Conservation (phyloP, 2,797 vertebrate genomes). For the Nyctalus aviator region DNA sequence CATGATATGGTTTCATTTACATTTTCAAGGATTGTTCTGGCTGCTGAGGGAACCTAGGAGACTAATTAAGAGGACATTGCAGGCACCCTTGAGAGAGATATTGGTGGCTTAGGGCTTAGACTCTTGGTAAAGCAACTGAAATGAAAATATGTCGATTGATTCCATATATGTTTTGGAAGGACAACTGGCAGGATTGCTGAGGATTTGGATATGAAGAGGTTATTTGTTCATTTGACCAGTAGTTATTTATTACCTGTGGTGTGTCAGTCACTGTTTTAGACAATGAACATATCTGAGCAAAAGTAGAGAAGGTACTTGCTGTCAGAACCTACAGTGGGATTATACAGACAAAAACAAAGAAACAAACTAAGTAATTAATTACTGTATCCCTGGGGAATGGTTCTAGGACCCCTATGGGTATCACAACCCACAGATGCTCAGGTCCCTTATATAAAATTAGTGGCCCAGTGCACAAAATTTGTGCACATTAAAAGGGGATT, state of each 20-base stretch:
- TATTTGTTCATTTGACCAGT: constrained; percentile 31
- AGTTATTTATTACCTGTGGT: background rate
- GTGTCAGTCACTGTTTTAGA: constrained; percentile 19
- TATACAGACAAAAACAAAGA: background rate
- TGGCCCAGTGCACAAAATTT: too few species aligned
- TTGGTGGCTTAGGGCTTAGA: background rate
- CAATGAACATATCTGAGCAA: background rate
- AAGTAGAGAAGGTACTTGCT: background rate
- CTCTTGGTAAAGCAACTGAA: background rate
- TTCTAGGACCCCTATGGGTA: background rate
- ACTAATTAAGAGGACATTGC: constrained; percentile 19
- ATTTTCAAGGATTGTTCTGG: constrained; percentile 12
- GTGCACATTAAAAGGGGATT: too few species aligned
- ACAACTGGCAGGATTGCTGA: background rate
- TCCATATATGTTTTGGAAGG: background rate
- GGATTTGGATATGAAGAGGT: background rate
- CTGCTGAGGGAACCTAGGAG: constrained; percentile 33
- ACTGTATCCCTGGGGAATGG: background rate
- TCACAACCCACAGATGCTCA: background rate
- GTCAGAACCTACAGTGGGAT: background rate
- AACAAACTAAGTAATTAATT: background rate
- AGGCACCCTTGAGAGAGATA: background rate
- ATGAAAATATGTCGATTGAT: background rate
- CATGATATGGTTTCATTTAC: constrained; percentile 43
- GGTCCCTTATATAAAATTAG: background rate